A percentile compares a stretch with the other conserved stretches of the same genome.
These are phyloP conservation scores for Cyrtodaria siliqua DNA, from an alignment of 2,888 invertebrate species.

Conservation along the genomic window DNA sequence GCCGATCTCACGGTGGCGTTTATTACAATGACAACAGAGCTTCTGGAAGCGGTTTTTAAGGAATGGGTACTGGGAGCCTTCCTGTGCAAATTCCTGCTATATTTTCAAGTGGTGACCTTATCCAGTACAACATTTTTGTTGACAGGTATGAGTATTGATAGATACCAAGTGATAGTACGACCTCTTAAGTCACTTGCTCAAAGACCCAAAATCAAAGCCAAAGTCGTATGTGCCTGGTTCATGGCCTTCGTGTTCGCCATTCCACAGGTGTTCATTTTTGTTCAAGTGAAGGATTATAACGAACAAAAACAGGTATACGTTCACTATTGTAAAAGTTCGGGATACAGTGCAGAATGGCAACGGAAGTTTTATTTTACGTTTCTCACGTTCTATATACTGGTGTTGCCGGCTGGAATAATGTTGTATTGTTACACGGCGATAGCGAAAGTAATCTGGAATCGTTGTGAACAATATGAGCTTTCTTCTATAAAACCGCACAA, in stretches of 20 bases:
- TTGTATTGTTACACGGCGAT: conserved; percentile 86
- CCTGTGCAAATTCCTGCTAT: conserved; percentile 85
- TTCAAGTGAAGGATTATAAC: conserved; percentile 79
- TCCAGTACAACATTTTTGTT: conserved; percentile 86
- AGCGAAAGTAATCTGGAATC: conserved; percentile 85
- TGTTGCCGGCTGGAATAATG: conserved; percentile 86
- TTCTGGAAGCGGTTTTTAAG: conserved; percentile 85
- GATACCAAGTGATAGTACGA: conserved; percentile 85
- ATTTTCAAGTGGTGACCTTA: conserved; percentile 85
- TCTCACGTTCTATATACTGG: conserved; percentile 85
- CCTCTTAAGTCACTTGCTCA: conserved; percentile 83
- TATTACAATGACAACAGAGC: conserved; percentile 86
- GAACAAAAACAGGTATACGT: conserved; percentile 79
- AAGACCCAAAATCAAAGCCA: conserved; percentile 80
- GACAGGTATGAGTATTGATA: conserved; percentile 86
- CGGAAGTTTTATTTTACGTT: conserved; percentile 86
- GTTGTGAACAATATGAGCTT: conserved; percentile 41
- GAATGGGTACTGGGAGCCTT: conserved; percentile 86
- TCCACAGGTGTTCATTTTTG: conserved; percentile 86
- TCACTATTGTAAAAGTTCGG: conserved; percentile 85
- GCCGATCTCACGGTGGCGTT: conserved; percentile 86
- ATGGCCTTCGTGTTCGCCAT: conserved; percentile 85
- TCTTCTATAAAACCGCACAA: conserved; percentile 5
- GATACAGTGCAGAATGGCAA: conserved; percentile 86
- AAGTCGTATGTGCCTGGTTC: conserved; percentile 85